phyloP scores from a whole-genome alignment of 2,113 vertebrate genomes.

The Upupa epops region DNA sequence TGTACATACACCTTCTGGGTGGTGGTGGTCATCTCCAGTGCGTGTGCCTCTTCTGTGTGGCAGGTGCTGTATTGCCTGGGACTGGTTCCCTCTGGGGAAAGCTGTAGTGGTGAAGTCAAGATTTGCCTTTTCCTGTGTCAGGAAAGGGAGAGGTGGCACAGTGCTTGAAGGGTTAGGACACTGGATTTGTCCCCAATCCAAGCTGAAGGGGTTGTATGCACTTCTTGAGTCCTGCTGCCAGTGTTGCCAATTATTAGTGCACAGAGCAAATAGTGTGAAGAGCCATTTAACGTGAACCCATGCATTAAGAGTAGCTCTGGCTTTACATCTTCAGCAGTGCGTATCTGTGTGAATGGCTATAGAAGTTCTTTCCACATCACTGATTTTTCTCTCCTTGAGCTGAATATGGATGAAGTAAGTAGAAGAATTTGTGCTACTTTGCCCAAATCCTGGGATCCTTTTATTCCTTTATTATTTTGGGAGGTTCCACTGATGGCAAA shows the following conservation, averaged over 20 bases:
- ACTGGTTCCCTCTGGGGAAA: neutral
- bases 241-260: rapidly evolving
- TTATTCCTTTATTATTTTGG: neutral
- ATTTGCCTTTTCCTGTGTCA: too few species aligned
- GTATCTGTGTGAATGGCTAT: neutral
- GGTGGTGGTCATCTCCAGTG: too few species aligned
- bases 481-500: neutral
- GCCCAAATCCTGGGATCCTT: neutral
- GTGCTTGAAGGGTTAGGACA: neutral
- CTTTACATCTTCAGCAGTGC: neutral
- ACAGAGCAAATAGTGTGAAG: neutral
- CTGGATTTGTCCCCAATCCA: neutral
- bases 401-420: neutral
- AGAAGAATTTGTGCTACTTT: neutral
- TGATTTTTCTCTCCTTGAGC: rapidly evolving
- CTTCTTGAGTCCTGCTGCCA: neutral
- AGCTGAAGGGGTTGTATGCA: neutral
- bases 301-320: neutral
- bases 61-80: neutral
- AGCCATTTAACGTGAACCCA: neutral
- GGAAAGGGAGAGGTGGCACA: neutral
- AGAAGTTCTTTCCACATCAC: neutral
- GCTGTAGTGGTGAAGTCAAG: neutral
- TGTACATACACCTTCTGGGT: rapidly evolving
- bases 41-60: too few species aligned